Evolutionary conservation across 2,797 vertebrate genomes (phyloP), one percentile per base, ranked within the genome.

Genomic region (Falco columbarius): DNA sequence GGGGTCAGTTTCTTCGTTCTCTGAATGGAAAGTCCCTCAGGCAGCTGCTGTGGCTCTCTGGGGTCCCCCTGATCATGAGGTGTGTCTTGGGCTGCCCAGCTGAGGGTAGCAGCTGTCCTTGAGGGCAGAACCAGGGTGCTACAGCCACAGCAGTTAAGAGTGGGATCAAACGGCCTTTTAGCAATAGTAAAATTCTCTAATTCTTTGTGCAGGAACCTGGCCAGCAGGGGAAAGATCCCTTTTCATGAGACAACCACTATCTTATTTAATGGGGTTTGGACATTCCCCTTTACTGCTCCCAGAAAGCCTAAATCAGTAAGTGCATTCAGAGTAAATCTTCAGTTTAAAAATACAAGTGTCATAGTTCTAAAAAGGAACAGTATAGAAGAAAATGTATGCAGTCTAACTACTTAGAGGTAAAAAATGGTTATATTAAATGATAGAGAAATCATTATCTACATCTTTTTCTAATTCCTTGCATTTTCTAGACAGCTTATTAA

Each of bases 381-480:
- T 88, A 52, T 67, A 73, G 88, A 89, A 93, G 71, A 84, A 93
- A 85, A 74, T 16, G 49, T 93, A 89, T 23, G 7, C 3, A 6
- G 70, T 89, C 89, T 93, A 97, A 97, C 79, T 90, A 84, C 86
- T 97, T 96, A 93, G 90, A 96, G 92, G 90, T 95, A 92, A 94
- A 66, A 77, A 95, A 96, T 49, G 79, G 89, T 83, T 95, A 68
- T 88, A 94, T 81, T 86, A 82, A 95, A 95, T 62, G 62, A 97
- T 94, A 97, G 77, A 96, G 66, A 96, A 67, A 87, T 81, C 94
- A 96, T 96, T 94, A 92, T 95, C 95, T 95, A 97, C 96, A 95
- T 95, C 95, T 96, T 88, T 98, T 98, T 96, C 96, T 97, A 97
- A 97, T 70, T 97, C 93, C 96, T 98, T 96, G 95, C 93, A 97